Percentiles rank a stretch among this genome's conserved stretches.
Conservation (phyloP, 2,888 invertebrate genomes). For the Mantis religiosa region DNA sequence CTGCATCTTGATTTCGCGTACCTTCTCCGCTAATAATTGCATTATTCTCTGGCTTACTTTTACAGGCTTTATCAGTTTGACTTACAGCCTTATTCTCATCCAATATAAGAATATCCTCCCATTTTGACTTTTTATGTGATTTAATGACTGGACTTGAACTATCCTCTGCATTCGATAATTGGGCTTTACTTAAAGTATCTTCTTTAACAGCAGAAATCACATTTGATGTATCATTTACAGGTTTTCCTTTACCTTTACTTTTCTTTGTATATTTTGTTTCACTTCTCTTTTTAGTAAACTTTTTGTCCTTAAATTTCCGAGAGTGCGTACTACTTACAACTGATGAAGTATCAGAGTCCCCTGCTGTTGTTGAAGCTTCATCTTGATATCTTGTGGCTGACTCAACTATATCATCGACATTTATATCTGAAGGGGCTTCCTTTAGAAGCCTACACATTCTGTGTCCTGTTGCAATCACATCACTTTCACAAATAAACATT, state of each 20-base stretch:
- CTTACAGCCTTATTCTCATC: too few relatives aligned
- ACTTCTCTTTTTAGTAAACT: not conserved
- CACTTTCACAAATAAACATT: slow-evolving; percentile 63
- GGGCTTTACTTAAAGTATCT: not conserved
- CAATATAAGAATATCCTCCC: too few relatives aligned
- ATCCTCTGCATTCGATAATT: not conserved
- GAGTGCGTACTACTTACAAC: not conserved
- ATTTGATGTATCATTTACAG: not conserved
- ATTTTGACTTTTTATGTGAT: not conserved
- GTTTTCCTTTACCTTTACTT: slow-evolving; percentile 24
- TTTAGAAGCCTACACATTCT: slow-evolving; percentile 60
- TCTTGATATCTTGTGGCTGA: slow-evolving; percentile 9
- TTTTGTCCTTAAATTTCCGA: not conserved
- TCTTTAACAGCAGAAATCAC: not conserved
- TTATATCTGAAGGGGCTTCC: slow-evolving; percentile 41
- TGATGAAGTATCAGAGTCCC: slow-evolving; percentile 16
- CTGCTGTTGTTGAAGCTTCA: not conserved
- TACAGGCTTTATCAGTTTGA: too few relatives aligned
- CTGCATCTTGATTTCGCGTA: too few relatives aligned
- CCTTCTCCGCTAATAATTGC: too few relatives aligned
- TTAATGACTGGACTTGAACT: not conserved
- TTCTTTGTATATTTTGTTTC: slow-evolving; percentile 16
- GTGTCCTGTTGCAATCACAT: slow-evolving; percentile 59
- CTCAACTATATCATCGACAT: slow-evolving; percentile 19
- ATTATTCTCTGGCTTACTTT: too few relatives aligned